A percentile compares a stretch with the other conserved stretches of the same genome.
These are phyloP conservation scores for Lates japonicus DNA, from an alignment of 2,797 vertebrate species.

Conservation along the genomic window DNA sequence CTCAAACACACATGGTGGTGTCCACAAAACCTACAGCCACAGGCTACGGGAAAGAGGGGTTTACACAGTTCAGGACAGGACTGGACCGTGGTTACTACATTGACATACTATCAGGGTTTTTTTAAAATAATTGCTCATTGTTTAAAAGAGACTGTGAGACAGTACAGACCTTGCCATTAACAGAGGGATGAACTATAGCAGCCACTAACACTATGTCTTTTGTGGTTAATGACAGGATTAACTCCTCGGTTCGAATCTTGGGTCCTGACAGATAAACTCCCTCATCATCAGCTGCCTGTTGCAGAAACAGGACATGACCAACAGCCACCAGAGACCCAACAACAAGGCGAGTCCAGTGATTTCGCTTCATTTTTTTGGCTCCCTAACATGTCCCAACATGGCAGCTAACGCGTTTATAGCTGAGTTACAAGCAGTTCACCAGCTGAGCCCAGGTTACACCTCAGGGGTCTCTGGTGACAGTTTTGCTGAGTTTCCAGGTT, in stretches of 20 bases:
- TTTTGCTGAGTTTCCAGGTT: background rate
- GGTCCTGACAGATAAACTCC: slow-evolving; percentile 69
- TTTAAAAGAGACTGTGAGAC: slow-evolving; percentile 14
- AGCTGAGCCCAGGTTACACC: slow-evolving; percentile 40
- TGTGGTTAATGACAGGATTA: slow-evolving; percentile 80
- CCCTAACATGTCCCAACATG: slow-evolving; percentile 45
- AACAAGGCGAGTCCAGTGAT: slow-evolving; percentile 69
- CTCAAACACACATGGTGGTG: background rate
- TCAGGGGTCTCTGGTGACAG: background rate
- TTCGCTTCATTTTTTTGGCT: slow-evolving; percentile 50
- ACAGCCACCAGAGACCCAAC: slow-evolving; percentile 60
- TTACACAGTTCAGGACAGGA: background rate
- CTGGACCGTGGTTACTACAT: background rate
- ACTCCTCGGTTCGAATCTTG: slow-evolving; percentile 55
- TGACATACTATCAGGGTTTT: background rate
- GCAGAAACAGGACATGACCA: slow-evolving; percentile 68
- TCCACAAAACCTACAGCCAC: background rate
- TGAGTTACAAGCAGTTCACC: background rate
- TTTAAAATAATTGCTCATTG: background rate
- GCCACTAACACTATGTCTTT: slow-evolving; percentile 69
- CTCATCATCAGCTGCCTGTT: slow-evolving; percentile 71
- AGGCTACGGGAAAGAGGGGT: background rate
- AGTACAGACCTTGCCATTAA: background rate
- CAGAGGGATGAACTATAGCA: slow-evolving; percentile 50
- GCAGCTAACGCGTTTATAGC: background rate